Base-by-base conservation (phyloP, 2,888 invertebrate genomes). In the Reticulitermes lucifugus region DNA sequence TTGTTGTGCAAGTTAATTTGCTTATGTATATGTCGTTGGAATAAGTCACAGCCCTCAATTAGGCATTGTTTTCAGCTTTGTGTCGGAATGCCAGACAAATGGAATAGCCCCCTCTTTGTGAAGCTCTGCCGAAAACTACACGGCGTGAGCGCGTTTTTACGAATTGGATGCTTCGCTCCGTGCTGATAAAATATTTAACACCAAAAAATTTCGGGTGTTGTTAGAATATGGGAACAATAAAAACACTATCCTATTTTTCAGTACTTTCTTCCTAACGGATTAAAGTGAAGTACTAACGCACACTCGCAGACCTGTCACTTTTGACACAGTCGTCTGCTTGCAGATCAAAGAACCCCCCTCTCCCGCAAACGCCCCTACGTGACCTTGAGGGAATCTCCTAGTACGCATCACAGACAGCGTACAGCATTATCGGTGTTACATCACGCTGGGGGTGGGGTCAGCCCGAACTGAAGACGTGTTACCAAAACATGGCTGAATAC, bases 51-150 rank as follows among this genome's bases (percentile, higher is more conserved):
- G 18, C 14, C 55, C 14, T 55, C 55, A 55, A 18, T 35, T 55
- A 55, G 14, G 18, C 55, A 1, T 55, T 18, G 55, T 18, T 55
- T 55, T 55, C 18, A 55, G 18, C n/a, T 12, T 1, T n/a, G 25
- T 12, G 65, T 65, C 65, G 41, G 73, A 73, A 41, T 14, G 41
- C 41, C 77, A 77, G 5, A 18, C 43, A 77, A 46, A 46, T 18
- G 77, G 77, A 77, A 77, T 41, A 77, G 77, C 77, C 77, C 77
- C 77, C 81, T 70, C n/a, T 81, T 70, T 81, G 81, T 81, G 70
- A 81, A 43, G 70, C 70, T 43, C 60, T 43, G 81, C 59, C 79
- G 59, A 77, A 77, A 43, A 77, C 51, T 51, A 51, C 77, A 22
- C 22, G 43, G n/a, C 77, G n/a, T 22, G 77, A 77, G 77, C 77